Conservation (phyloP, 2,888 invertebrate genomes). For the Synergus gifuensis region DNA sequence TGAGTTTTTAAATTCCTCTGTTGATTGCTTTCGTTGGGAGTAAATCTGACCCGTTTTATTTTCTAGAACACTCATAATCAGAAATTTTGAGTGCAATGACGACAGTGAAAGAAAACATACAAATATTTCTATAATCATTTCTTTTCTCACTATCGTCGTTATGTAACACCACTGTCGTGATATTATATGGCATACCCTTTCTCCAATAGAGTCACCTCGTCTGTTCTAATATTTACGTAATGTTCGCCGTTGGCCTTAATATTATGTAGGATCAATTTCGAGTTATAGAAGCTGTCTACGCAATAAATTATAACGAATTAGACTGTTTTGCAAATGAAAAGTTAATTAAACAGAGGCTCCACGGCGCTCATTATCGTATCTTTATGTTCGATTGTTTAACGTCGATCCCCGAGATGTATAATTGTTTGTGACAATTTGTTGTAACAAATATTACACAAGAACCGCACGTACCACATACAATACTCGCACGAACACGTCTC, state of each 20-base stretch:
- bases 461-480: conserved; percentile 9
- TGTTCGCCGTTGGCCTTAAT: neutral
- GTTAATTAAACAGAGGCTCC: neutral
- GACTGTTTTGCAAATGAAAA: neutral
- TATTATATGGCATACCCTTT: neutral
- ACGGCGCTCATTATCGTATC: neutral
- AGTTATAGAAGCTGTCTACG: neutral
- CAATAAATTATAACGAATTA: neutral
- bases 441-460: neutral
- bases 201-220: neutral
- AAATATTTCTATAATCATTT: too few species aligned
- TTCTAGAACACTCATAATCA: neutral
- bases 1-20: too few species aligned
- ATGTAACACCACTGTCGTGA: neutral
- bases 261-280: neutral
- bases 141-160: too few species aligned
- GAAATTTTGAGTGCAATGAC: neutral
- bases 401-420: neutral
- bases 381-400: neutral
- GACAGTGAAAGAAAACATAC: too few species aligned
- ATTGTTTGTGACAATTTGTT: neutral
- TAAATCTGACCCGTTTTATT: neutral
- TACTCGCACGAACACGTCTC: neutral
- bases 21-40: neutral
- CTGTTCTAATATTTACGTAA: neutral